Base-by-base conservation (phyloP, 2,797 vertebrate species). In the Pitangus sulphuratus region DNA sequence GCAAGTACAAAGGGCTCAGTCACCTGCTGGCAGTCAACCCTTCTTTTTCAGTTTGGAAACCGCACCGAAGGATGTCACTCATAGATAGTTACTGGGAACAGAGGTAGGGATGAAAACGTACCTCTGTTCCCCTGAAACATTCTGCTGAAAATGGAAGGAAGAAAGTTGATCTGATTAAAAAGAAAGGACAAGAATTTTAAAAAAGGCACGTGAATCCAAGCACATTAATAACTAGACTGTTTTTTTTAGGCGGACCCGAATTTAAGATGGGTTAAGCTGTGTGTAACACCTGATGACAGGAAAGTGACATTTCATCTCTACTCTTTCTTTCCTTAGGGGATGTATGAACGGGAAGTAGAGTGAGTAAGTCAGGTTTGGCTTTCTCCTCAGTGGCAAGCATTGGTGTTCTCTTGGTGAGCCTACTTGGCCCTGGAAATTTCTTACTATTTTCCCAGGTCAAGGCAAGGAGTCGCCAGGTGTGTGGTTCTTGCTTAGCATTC, bases 401-500 rank as follows among this genome's bases (percentile, higher is more conserved):
- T 11, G 28, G 14, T 68, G 40, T 56, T 83, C 68, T 70, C 48
- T n/a, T 4, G 1, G 37, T 19, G 6, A 90, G 40, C 58, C 25
- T 12, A 4, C 47, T 21, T 48, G 39, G 37, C 25, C 12, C 6
- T 68, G 71, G 14, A 26, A 42, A 31, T 54, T 89, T 74, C 50
- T 45, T 31, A 12, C 7, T n/a, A 6, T 68, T 84, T 88, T 84
- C 44, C 12, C 22, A 39, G 26, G 42, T 48, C 33, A 53, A 66
- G 51, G 14, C 35, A 42, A 56, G 33, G 42, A 44, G 22, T 37
- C 8, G 10, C 14, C 18, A 20, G 57, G 18, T 71, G 48, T 31
- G 6, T 0, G 0, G 60, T 28, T 53, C 48, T 76, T 37, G 7
- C 30, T 45, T 50, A 39, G 9, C 12, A 2, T 26, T 28, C 14